Conservation (phyloP, 2,888 invertebrate genomes). For the Dioctria rufipes region DNA sequence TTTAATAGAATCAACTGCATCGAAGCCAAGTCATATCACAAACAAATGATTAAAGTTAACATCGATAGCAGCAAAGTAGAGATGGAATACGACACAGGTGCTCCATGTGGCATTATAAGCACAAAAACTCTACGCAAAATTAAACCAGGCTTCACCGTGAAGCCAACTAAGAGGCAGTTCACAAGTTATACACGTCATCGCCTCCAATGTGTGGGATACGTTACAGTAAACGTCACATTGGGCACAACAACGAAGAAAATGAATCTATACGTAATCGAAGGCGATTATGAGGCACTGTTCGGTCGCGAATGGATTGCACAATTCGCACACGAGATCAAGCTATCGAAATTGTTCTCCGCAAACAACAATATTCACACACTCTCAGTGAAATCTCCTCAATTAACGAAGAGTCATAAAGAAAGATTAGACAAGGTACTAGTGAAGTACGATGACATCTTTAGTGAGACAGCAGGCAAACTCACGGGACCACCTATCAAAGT, state of each 20-base stretch:
- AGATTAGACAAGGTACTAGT: neutral
- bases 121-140: neutral
- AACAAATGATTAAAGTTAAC: neutral
- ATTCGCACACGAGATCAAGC: no score
- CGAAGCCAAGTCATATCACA: no score
- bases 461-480: no score
- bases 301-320: no score
- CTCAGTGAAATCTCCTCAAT: neutral
- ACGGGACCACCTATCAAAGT: neutral
- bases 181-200: neutral
- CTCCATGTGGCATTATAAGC: no score
- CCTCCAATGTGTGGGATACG: neutral
- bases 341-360: no score
- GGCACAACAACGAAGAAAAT: neutral
- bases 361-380: no score
- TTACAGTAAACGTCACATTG: neutral
- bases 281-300: conserved; percentile 1
- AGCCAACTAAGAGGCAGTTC: neutral
- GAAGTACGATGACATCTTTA: no score
- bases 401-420: neutral
- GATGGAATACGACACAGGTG: no score
- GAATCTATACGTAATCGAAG: neutral
- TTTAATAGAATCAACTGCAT: no score
- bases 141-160: neutral
- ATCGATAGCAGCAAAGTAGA: no score